These are phyloP conservation scores for Menura novaehollandiae DNA, from an alignment of 2,113 vertebrate genomes.

Conservation along the genomic window DNA sequence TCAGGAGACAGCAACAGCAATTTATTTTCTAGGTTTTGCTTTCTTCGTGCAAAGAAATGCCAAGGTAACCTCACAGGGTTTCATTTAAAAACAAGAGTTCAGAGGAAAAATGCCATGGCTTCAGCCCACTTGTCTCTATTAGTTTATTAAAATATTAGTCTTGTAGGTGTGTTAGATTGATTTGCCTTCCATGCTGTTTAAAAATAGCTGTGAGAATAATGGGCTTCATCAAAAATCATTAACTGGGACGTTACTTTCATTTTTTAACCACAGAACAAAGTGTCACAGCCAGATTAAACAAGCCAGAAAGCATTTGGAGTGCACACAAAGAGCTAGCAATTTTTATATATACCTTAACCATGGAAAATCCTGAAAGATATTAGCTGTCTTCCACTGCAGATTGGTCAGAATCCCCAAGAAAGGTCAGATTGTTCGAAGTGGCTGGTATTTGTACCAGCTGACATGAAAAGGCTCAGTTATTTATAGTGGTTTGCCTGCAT, in stretches of 20 bases:
- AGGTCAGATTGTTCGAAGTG: conserved; percentile 53
- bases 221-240: conserved; percentile 63
- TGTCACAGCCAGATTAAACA: conserved; percentile 67
- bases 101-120: conserved; percentile 7
- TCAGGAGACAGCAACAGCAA: background rate
- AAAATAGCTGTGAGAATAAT: conserved; percentile 67
- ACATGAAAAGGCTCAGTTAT: conserved; percentile 23
- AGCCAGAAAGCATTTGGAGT: conserved; percentile 2
- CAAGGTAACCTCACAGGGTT: conserved; percentile 3
- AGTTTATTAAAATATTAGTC: conserved; percentile 62
- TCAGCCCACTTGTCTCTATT: conserved; percentile 24
- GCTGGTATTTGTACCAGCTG: conserved; percentile 50
- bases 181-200: conserved; percentile 5
- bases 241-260: conserved; percentile 36
- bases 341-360: background rate
- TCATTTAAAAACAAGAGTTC: conserved; percentile 11
- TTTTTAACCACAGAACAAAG: conserved; percentile 57
- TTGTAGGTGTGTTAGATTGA: conserved; percentile 42
- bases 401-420: conserved; percentile 23
- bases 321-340: background rate
- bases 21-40: background rate
- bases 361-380: conserved; percentile 35
- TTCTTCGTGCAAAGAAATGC: background rate
- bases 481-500: conserved; percentile 7
- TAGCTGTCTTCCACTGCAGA: background rate